Evolutionary conservation across 2,888 invertebrate species (phyloP).

Genomic region (Conomelus anceps): DNA sequence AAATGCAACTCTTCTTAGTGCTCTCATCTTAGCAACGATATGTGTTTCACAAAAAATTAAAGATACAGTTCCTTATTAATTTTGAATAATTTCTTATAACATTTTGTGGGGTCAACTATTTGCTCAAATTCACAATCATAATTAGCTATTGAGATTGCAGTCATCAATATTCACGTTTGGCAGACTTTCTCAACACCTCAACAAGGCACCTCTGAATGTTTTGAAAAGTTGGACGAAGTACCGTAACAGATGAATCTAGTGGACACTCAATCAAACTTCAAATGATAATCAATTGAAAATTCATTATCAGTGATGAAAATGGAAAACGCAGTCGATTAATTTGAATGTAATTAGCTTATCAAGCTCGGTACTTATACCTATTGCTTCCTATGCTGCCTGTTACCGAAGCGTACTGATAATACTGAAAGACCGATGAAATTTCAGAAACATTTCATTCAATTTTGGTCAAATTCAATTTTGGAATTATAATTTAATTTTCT

Average conservation of each 20-base stretch:
- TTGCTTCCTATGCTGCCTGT: not conserved
- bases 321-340: not conserved
- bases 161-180: no score
- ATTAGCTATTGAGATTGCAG: no score
- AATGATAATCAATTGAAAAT: not conserved
- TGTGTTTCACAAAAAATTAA: no score
- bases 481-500: not conserved
- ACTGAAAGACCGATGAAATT: not conserved
- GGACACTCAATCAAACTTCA: not conserved
- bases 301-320: not conserved
- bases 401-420: not conserved
- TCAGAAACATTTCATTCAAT: not conserved
- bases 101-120: no score
- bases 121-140: no score
- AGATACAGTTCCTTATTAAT: no score
- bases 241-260: not conserved
- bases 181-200: no score
- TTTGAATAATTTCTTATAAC: no score
- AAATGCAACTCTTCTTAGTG: conserved; percentile 20
- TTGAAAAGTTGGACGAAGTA: no score
- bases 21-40: no score
- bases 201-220: no score
- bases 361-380: not conserved
- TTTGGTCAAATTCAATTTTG: not conserved
- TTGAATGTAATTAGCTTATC: not conserved